phyloP scores from a whole-genome alignment of 2,797 vertebrate genomes.

The Hirundo rustica region DNA sequence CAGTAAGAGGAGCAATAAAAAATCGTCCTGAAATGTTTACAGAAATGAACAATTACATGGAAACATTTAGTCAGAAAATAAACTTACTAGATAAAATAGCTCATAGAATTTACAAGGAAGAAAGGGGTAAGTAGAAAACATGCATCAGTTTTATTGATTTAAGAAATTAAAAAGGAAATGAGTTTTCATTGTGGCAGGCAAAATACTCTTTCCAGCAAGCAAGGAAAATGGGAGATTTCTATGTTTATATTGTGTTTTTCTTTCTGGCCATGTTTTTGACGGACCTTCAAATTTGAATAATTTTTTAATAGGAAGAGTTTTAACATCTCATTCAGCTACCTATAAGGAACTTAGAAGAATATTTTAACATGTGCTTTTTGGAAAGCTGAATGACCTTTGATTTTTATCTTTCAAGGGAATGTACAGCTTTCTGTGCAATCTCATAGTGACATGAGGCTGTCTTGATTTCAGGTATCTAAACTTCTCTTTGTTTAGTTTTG shows the following conservation, averaged over 20 bases:
- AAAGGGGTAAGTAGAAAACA: conserved; percentile 81
- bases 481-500: background rate
- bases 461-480: background rate
- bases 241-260: background rate
- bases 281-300: background rate
- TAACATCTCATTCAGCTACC: background rate
- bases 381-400: background rate
- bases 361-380: background rate
- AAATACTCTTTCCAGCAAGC: background rate
- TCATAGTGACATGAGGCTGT: background rate
- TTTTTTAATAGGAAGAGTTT: background rate
- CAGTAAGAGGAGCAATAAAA: conserved; percentile 83
- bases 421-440: background rate
- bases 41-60: conserved; percentile 86
- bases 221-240: background rate
- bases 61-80: conserved; percentile 89
- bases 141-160: background rate
- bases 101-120: conserved; percentile 91
- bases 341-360: background rate
- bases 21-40: conserved; percentile 87
- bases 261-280: background rate
- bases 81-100: conserved; percentile 89
- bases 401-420: background rate
- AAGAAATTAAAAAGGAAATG: background rate
- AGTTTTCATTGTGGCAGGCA: background rate